Conservation (phyloP, 2,113 vertebrate genomes). For the Tricholaema leucomelas region DNA sequence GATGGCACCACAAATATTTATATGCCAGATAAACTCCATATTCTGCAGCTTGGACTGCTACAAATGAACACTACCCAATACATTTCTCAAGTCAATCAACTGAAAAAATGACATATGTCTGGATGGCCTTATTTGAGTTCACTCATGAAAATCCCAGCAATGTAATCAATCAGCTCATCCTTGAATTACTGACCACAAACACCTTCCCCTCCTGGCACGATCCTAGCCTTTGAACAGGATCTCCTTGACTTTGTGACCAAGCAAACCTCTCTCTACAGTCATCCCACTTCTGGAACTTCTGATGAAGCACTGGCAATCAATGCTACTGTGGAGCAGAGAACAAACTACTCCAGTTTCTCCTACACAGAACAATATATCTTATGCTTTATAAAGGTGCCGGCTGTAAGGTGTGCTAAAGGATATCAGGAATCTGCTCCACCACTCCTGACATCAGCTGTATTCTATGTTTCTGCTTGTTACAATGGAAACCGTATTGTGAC, state of each 20-base stretch:
- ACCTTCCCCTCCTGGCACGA: neutral
- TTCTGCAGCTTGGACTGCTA: neutral
- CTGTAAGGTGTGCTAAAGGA: no score
- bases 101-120: neutral
- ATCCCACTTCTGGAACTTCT: no score
- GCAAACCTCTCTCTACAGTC: no score
- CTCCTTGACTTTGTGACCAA: no score
- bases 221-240: no score
- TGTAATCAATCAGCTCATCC: neutral
- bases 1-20: conserved; percentile 9
- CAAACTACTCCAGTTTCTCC: no score
- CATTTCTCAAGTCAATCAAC: neutral
- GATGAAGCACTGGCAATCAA: no score
- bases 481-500: neutral
- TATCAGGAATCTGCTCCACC: no score
- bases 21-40: neutral
- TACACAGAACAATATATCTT: no score
- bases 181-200: neutral
- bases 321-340: no score
- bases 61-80: neutral
- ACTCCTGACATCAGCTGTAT: no score
- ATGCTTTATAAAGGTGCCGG: no score
- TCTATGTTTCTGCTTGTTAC: neutral
- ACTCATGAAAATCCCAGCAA: neutral
- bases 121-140: neutral